phyloP scores from a whole-genome alignment of 1,140 invertebrate species.

The Cepaea nemoralis region DNA sequence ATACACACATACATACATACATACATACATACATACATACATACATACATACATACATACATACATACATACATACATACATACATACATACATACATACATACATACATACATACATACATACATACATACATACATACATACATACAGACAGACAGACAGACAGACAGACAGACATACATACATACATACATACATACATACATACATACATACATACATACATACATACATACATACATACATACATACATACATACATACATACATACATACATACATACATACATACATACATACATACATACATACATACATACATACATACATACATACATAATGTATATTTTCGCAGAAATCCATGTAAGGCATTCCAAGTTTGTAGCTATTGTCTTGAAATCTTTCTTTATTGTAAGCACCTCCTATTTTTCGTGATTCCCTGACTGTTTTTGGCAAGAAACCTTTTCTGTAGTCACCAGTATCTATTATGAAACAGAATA shows the following conservation, averaged over 20 bases:
- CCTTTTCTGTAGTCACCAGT: too few relatives aligned
- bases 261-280: conserved; percentile 12
- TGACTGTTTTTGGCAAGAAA: too few relatives aligned
- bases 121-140: conserved; percentile 12
- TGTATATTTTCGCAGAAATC: too few relatives aligned
- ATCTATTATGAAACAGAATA: too few relatives aligned
- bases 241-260: conserved; percentile 12
- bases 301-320: conserved; percentile 6
- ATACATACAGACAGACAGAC: too few relatives aligned
- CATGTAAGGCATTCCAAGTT: too few relatives aligned
- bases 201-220: conserved; percentile 12
- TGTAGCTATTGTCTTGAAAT: too few relatives aligned
- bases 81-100: conserved; percentile 12
- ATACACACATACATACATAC: conserved; percentile 12
- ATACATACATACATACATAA: too few relatives aligned
- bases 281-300: conserved; percentile 12
- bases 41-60: conserved; percentile 12
- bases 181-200: conserved; percentile 12
- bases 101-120: conserved; percentile 12
- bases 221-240: conserved; percentile 12
- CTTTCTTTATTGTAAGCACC: too few relatives aligned
- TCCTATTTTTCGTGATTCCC: too few relatives aligned
- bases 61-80: conserved; percentile 7
- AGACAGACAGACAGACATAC: too few relatives aligned
- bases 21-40: conserved; percentile 12